phyloP scores from a whole-genome alignment of 2,888 invertebrate genomes.

The Apamea crenata region DNA sequence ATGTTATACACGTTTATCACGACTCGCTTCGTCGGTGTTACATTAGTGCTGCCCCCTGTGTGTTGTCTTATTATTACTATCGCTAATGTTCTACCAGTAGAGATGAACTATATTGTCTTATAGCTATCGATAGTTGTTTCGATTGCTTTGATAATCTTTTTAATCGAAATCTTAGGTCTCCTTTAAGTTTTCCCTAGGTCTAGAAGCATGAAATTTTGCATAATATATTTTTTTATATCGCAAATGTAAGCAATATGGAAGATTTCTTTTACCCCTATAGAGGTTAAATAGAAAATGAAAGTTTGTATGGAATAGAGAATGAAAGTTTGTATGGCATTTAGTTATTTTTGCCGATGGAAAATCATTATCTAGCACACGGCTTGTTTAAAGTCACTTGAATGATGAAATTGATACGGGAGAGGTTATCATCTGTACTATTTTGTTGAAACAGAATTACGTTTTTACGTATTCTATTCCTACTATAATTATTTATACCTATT shows the following conservation, averaged over 20 bases:
- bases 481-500: no score
- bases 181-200: no score
- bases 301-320: no score
- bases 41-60: conserved; percentile 22
- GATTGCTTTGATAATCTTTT: not conserved
- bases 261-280: not conserved
- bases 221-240: not conserved
- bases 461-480: not conserved
- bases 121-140: conserved; percentile 4
- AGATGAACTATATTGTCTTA: conserved; percentile 14
- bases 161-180: no score
- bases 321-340: not conserved
- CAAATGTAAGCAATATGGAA: not conserved
- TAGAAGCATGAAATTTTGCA: not conserved
- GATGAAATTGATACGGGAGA: not conserved
- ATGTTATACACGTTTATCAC: conserved; percentile 18
- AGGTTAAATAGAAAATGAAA: not conserved
- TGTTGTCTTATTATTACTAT: conserved; percentile 33
- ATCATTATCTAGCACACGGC: not conserved
- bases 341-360: not conserved
- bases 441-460: not conserved
- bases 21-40: conserved; percentile 25
- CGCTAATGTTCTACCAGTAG: conserved; percentile 25
- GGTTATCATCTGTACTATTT: not conserved
- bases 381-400: not conserved